A percentile compares a stretch with the other conserved stretches of the same genome.
phyloP scores from a whole-genome alignment of 2,888 invertebrate species.

The Actias luna region DNA sequence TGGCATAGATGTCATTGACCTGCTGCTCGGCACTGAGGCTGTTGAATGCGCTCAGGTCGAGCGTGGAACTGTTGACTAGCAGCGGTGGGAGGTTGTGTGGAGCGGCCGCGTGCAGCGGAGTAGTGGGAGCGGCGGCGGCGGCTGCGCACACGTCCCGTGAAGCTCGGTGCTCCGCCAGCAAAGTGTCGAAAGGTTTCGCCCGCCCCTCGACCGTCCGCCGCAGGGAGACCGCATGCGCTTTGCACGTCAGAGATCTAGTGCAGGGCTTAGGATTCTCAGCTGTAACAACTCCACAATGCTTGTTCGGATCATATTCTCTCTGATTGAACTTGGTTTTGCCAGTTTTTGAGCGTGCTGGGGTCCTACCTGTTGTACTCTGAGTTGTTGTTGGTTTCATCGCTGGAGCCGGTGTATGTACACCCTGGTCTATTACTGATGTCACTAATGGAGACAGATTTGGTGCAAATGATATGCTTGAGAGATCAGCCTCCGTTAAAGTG shows the following conservation, averaged over 20 bases:
- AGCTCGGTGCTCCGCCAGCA: conserved; percentile 87
- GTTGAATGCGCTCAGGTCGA: conserved; percentile 64
- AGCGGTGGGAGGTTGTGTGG: conserved; percentile 51
- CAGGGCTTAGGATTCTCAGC: conserved; percentile 87
- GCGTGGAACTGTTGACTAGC: conserved; percentile 62
- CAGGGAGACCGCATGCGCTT: conserved; percentile 85
- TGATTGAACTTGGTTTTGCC: conserved; percentile 74
- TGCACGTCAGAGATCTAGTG: conserved; percentile 89
- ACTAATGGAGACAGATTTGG: conserved; percentile 57
- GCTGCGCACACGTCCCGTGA: conserved; percentile 77
- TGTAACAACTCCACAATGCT: conserved; percentile 90
- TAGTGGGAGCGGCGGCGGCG: conserved; percentile 32
- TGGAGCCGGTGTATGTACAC: conserved; percentile 27
- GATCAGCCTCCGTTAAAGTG: conserved; percentile 58
- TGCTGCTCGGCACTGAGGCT: conserved; percentile 67
- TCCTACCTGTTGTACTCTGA: conserved; percentile 53
- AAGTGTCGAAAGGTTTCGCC: conserved; percentile 87
- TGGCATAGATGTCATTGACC: conserved; percentile 69
- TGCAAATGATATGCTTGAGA: conserved; percentile 65
- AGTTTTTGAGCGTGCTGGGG: conserved; percentile 54
- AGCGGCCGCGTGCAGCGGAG: conserved; percentile 32
- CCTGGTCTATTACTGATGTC: conserved; percentile 46
- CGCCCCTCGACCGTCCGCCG: conserved; percentile 87
- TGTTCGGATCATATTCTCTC: conserved; percentile 90
- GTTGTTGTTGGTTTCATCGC: conserved; percentile 34